A percentile compares a stretch with the other conserved stretches of the same genome.
phyloP scores from a whole-genome alignment of 2,888 invertebrate genomes.

The Tetrapedia diversipes region DNA sequence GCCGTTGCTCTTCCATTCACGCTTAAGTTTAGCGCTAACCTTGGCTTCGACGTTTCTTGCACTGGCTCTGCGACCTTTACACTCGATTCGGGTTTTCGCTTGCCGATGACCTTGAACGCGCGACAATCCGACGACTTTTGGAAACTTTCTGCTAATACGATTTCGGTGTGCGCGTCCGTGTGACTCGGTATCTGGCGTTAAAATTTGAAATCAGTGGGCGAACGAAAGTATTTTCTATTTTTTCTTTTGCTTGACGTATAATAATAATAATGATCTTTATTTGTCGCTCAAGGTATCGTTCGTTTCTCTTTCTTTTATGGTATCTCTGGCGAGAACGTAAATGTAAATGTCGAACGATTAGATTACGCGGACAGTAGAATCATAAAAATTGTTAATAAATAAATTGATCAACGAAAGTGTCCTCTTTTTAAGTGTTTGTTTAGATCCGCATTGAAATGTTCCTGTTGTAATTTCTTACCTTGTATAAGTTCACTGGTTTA shows the following conservation, averaged over 20 bases:
- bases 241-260: too few species aligned
- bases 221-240: too few species aligned
- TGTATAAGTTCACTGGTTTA: conserved; percentile 2
- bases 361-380: too few species aligned
- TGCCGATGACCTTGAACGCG: conserved; percentile 56
- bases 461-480: not conserved
- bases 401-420: not conserved
- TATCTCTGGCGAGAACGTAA: too few species aligned
- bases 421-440: conserved; percentile 3
- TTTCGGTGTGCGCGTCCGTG: not conserved
- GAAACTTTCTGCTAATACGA: not conserved
- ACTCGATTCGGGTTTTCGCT: conserved; percentile 52
- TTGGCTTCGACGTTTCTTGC: conserved; percentile 52
- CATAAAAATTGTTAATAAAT: too few species aligned
- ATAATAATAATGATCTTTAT: too few species aligned
- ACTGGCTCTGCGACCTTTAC: conserved; percentile 46
- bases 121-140: conserved; percentile 15
- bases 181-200: not conserved
- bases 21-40: conserved; percentile 54
- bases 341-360: too few species aligned
- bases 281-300: too few species aligned
- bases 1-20: conserved; percentile 43
- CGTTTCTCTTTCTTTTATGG: not conserved
- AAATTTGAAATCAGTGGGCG: too few species aligned
- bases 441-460: not conserved